These are phyloP conservation scores for Smittia sp. DNA, from an alignment of 2,888 invertebrate species.

Conservation along the genomic window DNA sequence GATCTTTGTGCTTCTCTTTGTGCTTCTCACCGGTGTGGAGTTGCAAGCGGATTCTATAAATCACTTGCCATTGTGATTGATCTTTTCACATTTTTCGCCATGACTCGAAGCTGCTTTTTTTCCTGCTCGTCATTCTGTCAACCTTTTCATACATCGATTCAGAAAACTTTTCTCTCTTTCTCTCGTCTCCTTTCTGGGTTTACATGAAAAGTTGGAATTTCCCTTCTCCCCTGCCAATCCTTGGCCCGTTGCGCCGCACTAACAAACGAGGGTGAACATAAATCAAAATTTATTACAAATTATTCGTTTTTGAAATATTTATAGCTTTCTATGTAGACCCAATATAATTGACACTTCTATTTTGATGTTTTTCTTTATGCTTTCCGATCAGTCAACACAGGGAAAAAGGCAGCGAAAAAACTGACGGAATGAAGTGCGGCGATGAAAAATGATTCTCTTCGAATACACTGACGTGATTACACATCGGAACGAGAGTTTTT, in stretches of 20 bases:
- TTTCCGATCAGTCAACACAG: neutral
- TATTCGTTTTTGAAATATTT: conserved; percentile 36
- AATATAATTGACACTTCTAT: conserved; percentile 19
- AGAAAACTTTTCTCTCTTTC: neutral
- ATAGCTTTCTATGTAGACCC: neutral
- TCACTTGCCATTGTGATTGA: conserved; percentile 37
- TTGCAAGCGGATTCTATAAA: conserved; percentile 10
- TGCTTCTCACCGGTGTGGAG: too few species aligned
- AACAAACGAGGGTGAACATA: conserved; percentile 33
- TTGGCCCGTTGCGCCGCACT: too few species aligned
- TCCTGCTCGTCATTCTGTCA: conserved; percentile 32
- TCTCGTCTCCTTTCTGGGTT: neutral
- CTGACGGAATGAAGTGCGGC: too few species aligned
- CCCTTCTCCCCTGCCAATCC: too few species aligned
- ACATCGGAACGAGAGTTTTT: too few species aligned
- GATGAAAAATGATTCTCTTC: too few species aligned
- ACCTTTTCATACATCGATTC: conserved; percentile 39
- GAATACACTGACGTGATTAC: too few species aligned
- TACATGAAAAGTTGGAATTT: neutral
- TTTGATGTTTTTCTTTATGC: conserved; percentile 4
- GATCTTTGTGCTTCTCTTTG: too few species aligned
- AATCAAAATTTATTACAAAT: conserved; percentile 41
- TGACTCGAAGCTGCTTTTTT: neutral
- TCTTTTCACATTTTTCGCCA: conserved; percentile 29
- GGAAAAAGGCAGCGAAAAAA: neutral